Evolutionary conservation across 53 echinoderm and acorn worm genomes (phyloP).

Genomic region (Temnopleurus reevesii): DNA sequence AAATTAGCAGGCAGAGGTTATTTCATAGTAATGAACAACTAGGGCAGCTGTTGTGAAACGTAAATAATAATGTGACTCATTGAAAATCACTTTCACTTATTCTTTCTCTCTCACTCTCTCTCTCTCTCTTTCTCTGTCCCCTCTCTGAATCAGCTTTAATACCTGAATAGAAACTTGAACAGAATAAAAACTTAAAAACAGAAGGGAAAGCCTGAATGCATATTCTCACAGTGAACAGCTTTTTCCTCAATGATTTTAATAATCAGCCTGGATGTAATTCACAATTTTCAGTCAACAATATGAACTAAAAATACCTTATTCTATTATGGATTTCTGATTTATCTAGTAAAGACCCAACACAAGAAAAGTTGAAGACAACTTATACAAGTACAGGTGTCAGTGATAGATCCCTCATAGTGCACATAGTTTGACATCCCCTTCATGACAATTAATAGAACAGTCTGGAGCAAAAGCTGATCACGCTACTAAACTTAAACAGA

Average conservation of each 20-base stretch:
- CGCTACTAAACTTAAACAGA: neutral
- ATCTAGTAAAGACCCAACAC: too few relatives aligned
- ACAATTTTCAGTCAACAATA: too few relatives aligned
- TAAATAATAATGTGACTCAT: conserved; percentile 7
- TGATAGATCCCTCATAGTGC: neutral
- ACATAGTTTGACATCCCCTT: neutral
- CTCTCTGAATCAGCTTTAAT: too few relatives aligned
- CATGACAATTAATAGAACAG: neutral
- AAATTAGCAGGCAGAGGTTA: conserved; percentile 19
- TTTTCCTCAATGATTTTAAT: too few relatives aligned
- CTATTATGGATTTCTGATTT: too few relatives aligned
- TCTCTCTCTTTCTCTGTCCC: too few relatives aligned
- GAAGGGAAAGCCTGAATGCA: too few relatives aligned
- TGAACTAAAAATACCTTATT: too few relatives aligned
- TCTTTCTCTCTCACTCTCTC: neutral
- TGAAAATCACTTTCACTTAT: conserved; percentile 24
- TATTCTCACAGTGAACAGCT: too few relatives aligned
- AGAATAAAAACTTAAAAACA: too few relatives aligned
- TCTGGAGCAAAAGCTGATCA: neutral
- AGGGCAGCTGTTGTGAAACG: neutral
- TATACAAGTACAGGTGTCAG: neutral
- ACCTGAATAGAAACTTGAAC: too few relatives aligned
- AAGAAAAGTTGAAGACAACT: neutral
- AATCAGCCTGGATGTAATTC: too few relatives aligned
- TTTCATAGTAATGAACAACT: conserved; percentile 4